phyloP scores from a whole-genome alignment of 2,888 invertebrate genomes.

The Erebia epiphron region DNA sequence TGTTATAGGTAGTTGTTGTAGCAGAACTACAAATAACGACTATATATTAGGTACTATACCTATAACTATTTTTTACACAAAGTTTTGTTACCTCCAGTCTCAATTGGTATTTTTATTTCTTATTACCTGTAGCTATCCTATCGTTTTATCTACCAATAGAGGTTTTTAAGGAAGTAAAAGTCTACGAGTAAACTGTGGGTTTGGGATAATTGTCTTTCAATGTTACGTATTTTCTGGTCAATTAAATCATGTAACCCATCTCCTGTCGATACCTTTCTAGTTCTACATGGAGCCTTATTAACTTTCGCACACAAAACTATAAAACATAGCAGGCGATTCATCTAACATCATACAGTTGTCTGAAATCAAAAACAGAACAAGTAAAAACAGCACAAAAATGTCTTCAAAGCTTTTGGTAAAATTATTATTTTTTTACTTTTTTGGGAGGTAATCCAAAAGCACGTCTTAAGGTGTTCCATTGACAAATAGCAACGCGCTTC shows the following conservation, averaged over 20 bases:
- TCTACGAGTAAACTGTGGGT: neutral
- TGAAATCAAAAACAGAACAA: conserved; percentile 46
- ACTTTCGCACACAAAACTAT: conserved; percentile 71
- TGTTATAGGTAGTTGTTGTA: too few relatives aligned
- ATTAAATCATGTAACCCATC: conserved; percentile 17
- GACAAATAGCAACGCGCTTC: too few relatives aligned
- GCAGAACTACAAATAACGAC: neutral
- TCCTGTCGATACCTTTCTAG: conserved; percentile 65
- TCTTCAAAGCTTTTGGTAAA: conserved; percentile 62
- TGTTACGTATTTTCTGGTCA: conserved; percentile 17
- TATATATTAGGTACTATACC: neutral
- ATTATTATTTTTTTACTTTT: conserved; percentile 13
- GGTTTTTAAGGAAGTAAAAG: conserved; percentile 14
- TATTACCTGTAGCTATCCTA: neutral
- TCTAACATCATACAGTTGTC: conserved; percentile 53
- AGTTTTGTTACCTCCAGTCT: neutral
- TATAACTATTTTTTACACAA: neutral
- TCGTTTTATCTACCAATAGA: neutral
- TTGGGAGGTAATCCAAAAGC: neutral
- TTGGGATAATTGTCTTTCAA: conserved; percentile 13
- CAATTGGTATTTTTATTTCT: too few relatives aligned
- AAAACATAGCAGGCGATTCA: conserved; percentile 51
- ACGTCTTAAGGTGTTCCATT: neutral
- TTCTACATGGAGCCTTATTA: conserved; percentile 66
- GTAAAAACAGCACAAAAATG: conserved; percentile 48